Percentiles rank a stretch among this genome's conserved stretches.
Conservation (phyloP, 2,888 invertebrate species). For the Trachelus stipa region DNA sequence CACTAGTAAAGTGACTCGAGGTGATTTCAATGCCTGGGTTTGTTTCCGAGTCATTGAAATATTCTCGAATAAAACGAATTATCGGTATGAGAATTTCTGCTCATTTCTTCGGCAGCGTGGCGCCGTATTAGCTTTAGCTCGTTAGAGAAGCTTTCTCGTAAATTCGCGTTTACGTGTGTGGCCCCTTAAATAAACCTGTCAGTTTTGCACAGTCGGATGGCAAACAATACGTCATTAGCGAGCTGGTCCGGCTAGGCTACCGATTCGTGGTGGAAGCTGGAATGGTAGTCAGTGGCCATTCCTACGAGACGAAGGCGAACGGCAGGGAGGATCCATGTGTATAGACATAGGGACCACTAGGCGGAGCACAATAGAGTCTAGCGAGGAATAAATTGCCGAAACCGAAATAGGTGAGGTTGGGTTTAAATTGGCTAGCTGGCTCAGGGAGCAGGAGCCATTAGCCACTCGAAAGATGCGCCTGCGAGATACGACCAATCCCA, state of each 20-base stretch:
- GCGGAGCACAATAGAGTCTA: slow-evolving; percentile 29
- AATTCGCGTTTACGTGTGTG: slow-evolving; percentile 17
- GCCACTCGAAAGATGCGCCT: slow-evolving; percentile 48
- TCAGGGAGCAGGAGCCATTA: slow-evolving; percentile 37
- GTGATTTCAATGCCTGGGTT: background rate
- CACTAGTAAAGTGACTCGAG: background rate
- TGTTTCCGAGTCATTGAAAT: background rate
- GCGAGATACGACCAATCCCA: slow-evolving; percentile 50
- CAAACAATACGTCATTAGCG: slow-evolving; percentile 41
- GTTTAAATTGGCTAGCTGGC: background rate
- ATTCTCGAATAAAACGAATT: background rate
- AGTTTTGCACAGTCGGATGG: slow-evolving; percentile 32
- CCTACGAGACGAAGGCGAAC: slow-evolving; percentile 28
- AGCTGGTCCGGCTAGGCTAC: slow-evolving; percentile 1
- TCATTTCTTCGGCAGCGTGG: background rate
- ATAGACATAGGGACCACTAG: background rate
- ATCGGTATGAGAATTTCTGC: background rate
- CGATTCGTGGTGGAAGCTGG: slow-evolving; percentile 4
- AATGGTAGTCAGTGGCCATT: slow-evolving; percentile 11
- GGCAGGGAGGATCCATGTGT: slow-evolving; percentile 21
- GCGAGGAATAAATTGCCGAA: slow-evolving; percentile 46
- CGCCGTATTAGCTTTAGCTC: slow-evolving; percentile 20
- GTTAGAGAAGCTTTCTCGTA: slow-evolving; percentile 19
- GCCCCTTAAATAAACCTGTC: slow-evolving; percentile 36
- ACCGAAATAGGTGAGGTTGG: slow-evolving; percentile 46